Base-by-base conservation (phyloP, 2,888 invertebrate genomes). In the Leptogaster cylindrica region DNA sequence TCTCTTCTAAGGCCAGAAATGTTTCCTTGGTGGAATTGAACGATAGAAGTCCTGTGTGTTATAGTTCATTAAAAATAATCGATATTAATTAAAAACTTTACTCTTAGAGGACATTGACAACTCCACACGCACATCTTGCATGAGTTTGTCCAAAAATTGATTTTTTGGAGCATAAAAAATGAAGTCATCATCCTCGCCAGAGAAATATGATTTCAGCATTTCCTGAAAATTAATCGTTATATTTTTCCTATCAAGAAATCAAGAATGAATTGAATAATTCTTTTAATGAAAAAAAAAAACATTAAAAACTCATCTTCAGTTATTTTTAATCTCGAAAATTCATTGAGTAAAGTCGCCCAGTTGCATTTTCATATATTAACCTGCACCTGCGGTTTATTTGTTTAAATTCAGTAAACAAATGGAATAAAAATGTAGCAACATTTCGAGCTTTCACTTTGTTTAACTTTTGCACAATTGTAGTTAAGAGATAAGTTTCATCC, bases 91-190 rank as follows among this genome's bases (percentile, higher is more conserved):
- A n/a, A 18, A 61, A 20, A 23, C n/a, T 41, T 36, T 44, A 66
- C 71, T 70, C 74, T 75, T 75, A 18, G 58, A 63, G 20, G 73
- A 36, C 10, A 76, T 66, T n/a, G 72, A 68, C 39, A 79, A 67
- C 8, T 76, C 75, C 7, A 46, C 25, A 0, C 76, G 72, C 7
- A 79, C 72, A 7, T 64, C 65, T 33, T 79, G 76, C 75, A 79
- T 76, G 1, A 79, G 44, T 0, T 66, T 41, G 50, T 73, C 72
- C 1, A 75, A 70, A 36, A 69, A 72, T 31, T 71, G 41, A 8
- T 71, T 70, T 1, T 64, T 67, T 3, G 79, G 79, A 0, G 75
- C 68, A 65, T 76, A 79, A 25, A 75, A 75, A 39, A 79, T 69
- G 2, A 66, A 69, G 68, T 79, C 79, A 1, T 52, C 70, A 16